phyloP scores from a whole-genome alignment of 1,140 invertebrate species.

The Neodiprion fabricii region DNA sequence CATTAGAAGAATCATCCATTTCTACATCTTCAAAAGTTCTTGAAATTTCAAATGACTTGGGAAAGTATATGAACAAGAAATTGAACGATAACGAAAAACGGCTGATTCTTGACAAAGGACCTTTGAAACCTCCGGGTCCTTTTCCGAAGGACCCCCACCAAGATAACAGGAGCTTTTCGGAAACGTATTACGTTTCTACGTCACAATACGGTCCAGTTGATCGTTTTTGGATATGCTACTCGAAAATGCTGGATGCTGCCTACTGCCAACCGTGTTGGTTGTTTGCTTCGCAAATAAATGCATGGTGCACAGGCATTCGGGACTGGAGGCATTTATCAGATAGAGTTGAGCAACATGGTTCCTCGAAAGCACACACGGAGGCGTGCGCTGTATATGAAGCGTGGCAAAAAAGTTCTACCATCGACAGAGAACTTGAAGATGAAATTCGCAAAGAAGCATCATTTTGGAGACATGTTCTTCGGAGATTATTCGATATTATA shows the following conservation, averaged over 20 bases:
- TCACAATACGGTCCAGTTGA: slow-evolving; percentile 9
- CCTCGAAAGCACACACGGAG: no score
- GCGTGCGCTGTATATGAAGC: no score
- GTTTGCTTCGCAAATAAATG: no score
- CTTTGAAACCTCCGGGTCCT: slow-evolving; percentile 10
- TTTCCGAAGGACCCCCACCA: not conserved
- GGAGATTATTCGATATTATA: slow-evolving; percentile 31
- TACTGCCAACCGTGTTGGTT: slow-evolving; percentile 21
- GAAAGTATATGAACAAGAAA: slow-evolving; percentile 13
- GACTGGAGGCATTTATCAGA: no score
- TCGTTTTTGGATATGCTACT: slow-evolving; percentile 21
- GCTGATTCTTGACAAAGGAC: slow-evolving; percentile 5
- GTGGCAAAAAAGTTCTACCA: no score
- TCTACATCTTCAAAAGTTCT: not conserved
- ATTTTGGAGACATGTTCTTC: not conserved
- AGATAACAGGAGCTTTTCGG: slow-evolving; percentile 16
- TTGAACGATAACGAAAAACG: slow-evolving; percentile 18
- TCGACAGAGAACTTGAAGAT: no score
- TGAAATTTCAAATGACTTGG: slow-evolving; percentile 17
- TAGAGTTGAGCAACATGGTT: no score
- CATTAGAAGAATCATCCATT: no score
- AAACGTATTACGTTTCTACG: slow-evolving; percentile 15
- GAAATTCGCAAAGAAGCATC: no score
- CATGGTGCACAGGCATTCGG: no score
- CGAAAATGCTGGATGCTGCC: slow-evolving; percentile 11